Evolutionary conservation across 2,797 vertebrate genomes (phyloP), one percentile per base, ranked within the genome.

Genomic region (Aplochiton taeniatus): DNA sequence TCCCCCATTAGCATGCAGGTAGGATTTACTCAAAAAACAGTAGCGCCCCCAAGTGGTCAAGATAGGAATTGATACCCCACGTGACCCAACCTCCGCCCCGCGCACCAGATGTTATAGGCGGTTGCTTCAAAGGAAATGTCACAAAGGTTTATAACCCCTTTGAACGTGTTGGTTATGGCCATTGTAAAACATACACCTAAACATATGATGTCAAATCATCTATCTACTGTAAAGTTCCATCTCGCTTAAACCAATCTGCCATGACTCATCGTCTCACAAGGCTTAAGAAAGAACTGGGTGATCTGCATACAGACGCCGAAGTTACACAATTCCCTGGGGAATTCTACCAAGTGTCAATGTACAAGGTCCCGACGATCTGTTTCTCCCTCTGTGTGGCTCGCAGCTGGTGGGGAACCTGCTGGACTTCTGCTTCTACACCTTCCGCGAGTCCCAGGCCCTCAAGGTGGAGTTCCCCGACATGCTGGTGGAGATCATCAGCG

Each of bases 391-490:
- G 79, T 77, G 71, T 81, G 4, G 63, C 20, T 87, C 88, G 53
- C 90, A 98, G 98, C 92, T 99, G 82, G 98, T 98, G 86, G 95
- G 91, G 53, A 96, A 96, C 90, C 89, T 99, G 79, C 66, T 99
- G 90, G 96, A 98, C 85, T 99, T 99, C 88, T 99, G 97, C 87
- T 99, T 99, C 93, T 98, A 98, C 85, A 99, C 98, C 82, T 99
- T 99, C 91, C 95, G 96, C n/a, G 96, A 99, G 92, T 98, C 98
- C 69, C 95, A 98, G 89, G 95, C 95, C 73, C 91, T 99, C 85
- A 99, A 98, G 87, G 97, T 99, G 84, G 98, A 98, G 91, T 99
- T 99, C 85, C 98, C 98, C 0, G 98, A 98, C 49, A 99, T 99
- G 98, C 90, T 99, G 91, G 96, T 98, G 89, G 98, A 99, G 91